Evolutionary conservation across 1,140 invertebrate genomes (phyloP).

Genomic region (Grapholita molesta): DNA sequence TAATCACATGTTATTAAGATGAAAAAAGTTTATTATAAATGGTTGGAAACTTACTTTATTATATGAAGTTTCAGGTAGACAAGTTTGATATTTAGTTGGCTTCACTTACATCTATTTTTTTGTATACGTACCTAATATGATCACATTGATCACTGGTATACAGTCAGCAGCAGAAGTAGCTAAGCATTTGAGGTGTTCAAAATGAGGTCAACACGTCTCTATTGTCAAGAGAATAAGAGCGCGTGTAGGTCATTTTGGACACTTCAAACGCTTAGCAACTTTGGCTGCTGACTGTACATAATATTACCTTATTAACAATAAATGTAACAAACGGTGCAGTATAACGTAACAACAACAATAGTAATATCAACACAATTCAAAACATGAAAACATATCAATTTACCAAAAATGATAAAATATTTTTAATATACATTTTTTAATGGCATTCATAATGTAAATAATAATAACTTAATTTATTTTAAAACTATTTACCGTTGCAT

Average conservation of each 20-base stretch:
- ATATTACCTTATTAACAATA: not conserved
- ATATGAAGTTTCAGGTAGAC: slow-evolving; percentile 32
- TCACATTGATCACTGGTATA: too few relatives aligned
- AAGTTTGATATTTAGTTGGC: slow-evolving; percentile 36
- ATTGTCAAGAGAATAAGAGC: too few relatives aligned
- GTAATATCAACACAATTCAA: not conserved
- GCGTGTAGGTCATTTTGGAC: too few relatives aligned
- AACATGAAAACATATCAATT: not conserved
- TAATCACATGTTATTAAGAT: slow-evolving; percentile 1
- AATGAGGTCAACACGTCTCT: too few relatives aligned
- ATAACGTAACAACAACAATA: not conserved
- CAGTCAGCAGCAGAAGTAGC: too few relatives aligned
- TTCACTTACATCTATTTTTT: too few relatives aligned
- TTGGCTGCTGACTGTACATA: too few relatives aligned
- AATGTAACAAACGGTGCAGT: not conserved
- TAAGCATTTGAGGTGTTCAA: too few relatives aligned
- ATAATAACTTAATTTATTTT: not conserved
- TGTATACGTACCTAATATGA: too few relatives aligned
- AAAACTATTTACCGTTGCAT: slow-evolving; percentile 16
- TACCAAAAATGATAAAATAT: not conserved
- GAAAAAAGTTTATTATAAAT: slow-evolving; percentile 33
- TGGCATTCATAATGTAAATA: not conserved
- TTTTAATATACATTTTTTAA: not conserved
- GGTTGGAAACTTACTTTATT: slow-evolving; percentile 29
- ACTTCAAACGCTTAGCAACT: too few relatives aligned